Percentiles rank a stretch among this genome's conserved stretches.
Conservation (phyloP, 2,797 vertebrate genomes). For the Eulemur rubriventer region DNA sequence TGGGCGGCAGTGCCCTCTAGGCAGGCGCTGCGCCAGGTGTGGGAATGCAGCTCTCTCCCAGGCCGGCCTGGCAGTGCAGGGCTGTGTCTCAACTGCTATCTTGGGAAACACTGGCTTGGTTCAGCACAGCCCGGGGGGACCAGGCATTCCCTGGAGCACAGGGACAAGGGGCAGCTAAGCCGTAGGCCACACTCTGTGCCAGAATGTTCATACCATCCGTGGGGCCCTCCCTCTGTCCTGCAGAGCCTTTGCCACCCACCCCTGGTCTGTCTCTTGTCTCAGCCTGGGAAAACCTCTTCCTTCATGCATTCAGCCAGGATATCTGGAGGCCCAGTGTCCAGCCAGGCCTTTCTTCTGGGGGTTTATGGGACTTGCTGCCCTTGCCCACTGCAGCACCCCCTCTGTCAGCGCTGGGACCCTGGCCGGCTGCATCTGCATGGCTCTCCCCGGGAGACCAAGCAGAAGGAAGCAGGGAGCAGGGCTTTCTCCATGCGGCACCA, state of each 20-base stretch:
- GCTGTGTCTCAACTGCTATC: background rate
- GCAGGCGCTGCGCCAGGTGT: background rate
- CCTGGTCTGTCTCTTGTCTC: background rate
- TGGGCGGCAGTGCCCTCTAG: background rate
- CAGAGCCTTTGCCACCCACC: background rate
- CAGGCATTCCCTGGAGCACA: background rate
- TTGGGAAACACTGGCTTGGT: background rate
- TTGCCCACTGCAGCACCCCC: fast-evolving
- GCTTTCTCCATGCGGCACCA: fast-evolving
- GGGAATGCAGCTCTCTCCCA: background rate
- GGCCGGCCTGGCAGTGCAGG: background rate
- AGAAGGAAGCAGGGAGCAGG: background rate
- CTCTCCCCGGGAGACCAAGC: background rate
- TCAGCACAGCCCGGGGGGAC: background rate
- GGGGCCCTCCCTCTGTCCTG: background rate
- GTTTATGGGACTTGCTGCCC: background rate
- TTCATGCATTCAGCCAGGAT: fast-evolving
- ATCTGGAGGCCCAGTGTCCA: background rate
- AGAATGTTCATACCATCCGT: fast-evolving
- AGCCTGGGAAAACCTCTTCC: background rate
- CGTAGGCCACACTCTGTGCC: too few relatives aligned
- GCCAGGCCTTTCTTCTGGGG: background rate
- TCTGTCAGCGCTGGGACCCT: fast-evolving
- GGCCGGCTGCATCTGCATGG: fast-evolving
- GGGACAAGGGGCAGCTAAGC: background rate